phyloP scores from a whole-genome alignment of 2,797 vertebrate species.

The Phaenicophaeus curvirostris region DNA sequence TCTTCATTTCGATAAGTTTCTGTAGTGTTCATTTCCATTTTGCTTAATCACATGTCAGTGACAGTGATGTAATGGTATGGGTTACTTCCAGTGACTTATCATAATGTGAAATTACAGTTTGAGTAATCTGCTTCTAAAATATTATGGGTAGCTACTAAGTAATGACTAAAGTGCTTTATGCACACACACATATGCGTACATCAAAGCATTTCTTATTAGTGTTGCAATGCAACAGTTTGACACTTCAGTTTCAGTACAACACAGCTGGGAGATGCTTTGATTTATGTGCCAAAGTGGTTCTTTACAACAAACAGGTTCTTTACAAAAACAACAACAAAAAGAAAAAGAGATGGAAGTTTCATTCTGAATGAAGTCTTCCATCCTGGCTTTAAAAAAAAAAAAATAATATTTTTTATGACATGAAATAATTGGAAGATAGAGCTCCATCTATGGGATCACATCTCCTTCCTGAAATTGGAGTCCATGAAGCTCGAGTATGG shows the following conservation, averaged over 20 bases:
- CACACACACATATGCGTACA: not conserved
- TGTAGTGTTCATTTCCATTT: not conserved
- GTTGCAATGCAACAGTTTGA: not conserved
- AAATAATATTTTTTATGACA: not conserved
- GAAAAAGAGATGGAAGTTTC: not conserved
- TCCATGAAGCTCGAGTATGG: not conserved
- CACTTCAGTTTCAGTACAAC: not conserved
- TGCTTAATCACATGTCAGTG: not conserved
- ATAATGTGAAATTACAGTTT: not conserved
- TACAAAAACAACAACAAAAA: not conserved
- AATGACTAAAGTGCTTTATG: not conserved
- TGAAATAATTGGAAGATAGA: not conserved
- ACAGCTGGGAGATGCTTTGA: constrained; percentile 21
- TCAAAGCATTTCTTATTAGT: not conserved
- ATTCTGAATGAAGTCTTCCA: not conserved
- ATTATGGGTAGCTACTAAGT: not conserved
- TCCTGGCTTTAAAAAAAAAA: not conserved
- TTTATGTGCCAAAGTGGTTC: not conserved
- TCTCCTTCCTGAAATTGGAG: not conserved
- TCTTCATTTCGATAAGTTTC: not conserved
- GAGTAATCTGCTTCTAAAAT: not conserved
- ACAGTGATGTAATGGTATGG: too few species aligned
- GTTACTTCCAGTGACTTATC: not conserved
- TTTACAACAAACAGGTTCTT: not conserved
- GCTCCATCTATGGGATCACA: fast-evolving